These are phyloP conservation scores for Ellobius talpinus DNA, from an alignment of 2,113 vertebrate genomes.

Conservation along the genomic window DNA sequence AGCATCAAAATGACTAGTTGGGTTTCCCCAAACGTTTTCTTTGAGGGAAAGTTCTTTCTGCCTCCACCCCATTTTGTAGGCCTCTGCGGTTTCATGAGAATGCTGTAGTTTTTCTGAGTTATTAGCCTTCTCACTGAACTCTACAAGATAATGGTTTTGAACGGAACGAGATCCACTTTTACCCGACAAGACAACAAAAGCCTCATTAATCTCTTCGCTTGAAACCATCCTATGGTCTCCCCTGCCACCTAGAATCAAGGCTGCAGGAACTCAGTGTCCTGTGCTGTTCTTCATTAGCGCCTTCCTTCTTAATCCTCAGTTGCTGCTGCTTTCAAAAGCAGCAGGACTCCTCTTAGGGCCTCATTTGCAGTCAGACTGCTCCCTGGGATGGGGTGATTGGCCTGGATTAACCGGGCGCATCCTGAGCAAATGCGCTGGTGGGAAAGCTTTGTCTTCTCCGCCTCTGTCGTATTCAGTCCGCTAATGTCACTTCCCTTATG, in stretches of 20 bases:
- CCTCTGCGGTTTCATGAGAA: conserved; percentile 40
- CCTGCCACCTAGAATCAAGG: not conserved
- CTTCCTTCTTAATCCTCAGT: not conserved
- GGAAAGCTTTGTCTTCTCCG: not conserved
- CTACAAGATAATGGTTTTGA: conserved; percentile 41
- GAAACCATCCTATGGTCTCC: conserved; percentile 38
- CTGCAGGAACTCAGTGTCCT: conserved; percentile 35
- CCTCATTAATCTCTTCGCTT: conserved; percentile 51
- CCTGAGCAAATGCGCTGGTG: not conserved
- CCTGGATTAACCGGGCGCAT: not conserved
- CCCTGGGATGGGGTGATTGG: conserved; percentile 30
- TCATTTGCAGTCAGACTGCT: conserved; percentile 22
- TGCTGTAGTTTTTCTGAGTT: conserved; percentile 54
- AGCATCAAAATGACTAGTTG: not conserved
- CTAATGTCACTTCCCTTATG: not conserved
- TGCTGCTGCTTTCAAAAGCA: not conserved
- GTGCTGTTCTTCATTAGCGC: conserved; percentile 43
- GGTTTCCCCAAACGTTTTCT: conserved; percentile 38
- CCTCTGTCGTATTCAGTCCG: not conserved
- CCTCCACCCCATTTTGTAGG: conserved; percentile 47
- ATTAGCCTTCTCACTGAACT: conserved; percentile 47
- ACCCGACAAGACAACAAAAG: conserved; percentile 41
- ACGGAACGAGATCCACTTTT: not conserved
- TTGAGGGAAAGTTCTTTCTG: conserved; percentile 23
- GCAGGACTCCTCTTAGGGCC: conserved; percentile 31